Percentiles rank a stretch among this genome's conserved stretches.
These are phyloP conservation scores for Trachelus tabidus DNA, from an alignment of 2,888 invertebrate species.

Conservation along the genomic window DNA sequence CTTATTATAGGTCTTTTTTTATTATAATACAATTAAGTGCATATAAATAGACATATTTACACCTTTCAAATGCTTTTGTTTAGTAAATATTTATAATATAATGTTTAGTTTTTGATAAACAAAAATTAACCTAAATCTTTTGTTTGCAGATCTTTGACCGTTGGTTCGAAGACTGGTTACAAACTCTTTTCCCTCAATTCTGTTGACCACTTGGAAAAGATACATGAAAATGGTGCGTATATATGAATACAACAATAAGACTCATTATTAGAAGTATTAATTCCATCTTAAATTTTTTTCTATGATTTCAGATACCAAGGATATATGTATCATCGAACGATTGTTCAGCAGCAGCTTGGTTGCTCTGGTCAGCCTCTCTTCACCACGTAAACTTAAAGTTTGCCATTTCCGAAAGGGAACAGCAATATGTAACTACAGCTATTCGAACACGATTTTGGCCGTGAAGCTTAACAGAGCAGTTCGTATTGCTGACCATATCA, in stretches of 20 bases:
- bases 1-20: background rate
- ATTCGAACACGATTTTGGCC: conserved; percentile 93
- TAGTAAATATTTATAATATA: background rate
- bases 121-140: conserved; percentile 19
- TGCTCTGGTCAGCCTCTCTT: conserved; percentile 91
- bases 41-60: background rate
- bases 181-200: conserved; percentile 86
- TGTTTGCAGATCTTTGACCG: conserved; percentile 83
- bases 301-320: conserved; percentile 72
- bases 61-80: background rate
- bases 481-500: conserved; percentile 58
- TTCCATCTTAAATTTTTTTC: conserved; percentile 1
- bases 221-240: conserved; percentile 81
- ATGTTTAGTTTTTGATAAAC: background rate
- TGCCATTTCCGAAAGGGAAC: conserved; percentile 98
- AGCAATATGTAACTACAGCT: conserved; percentile 97
- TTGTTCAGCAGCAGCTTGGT: conserved; percentile 97
- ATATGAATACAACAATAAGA: background rate
- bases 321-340: conserved; percentile 92
- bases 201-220: conserved; percentile 88
- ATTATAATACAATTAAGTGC: background rate
- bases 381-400: conserved; percentile 92
- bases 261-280: background rate
- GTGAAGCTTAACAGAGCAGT: conserved; percentile 95
- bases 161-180: conserved; percentile 92